Evolutionary conservation across 2,888 invertebrate species (phyloP), one percentile per base, ranked within the genome.

Genomic region (Augiades crinisus): DNA sequence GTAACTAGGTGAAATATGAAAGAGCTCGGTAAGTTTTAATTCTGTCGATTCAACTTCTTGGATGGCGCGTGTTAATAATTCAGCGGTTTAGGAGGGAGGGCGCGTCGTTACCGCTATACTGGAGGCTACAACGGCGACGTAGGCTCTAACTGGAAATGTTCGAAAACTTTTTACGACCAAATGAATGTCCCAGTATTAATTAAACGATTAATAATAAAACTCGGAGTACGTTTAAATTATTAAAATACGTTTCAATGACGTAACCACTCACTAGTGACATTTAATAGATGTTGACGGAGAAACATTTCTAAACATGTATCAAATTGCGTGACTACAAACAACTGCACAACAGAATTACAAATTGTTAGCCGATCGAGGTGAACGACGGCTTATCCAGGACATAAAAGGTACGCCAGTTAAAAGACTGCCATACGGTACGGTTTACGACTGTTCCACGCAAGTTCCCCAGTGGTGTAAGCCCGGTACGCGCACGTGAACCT

Each of bases 61-160:
- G 80, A 85, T 83, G 78, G 80, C 80, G 69, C 63, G 68, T 71
- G 76, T 85, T 78, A 85, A 85, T 84, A 84, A 85, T 86, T 84
- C 78, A 85, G 63, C 52, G 59, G 62, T 57, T 36, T 63, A 63
- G 71, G 57, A 63, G 72, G 69, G 68, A 68, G 66, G 73, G 78
- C 80, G 81, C 77, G 72, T 70, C 75, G 78, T 78, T 73, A 78
- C 78, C 61, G 71, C 67, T 61, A 61, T 62, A 66, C 67, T 68
- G 69, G 68, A 67, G 57, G 58, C 55, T 40, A 49, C 43, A 1
- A 41, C 31, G 44, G 13, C 33, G 40, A 40, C 12, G 5, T 51
- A 44, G 14, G 22, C 34, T 34, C 14, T 5, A 22, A 41, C 44
- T 37, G 51, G 31, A 45, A 44, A 51, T 12, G 30, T 38, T 31